These are phyloP conservation scores for Geophilus truncorum DNA, from an alignment of 2,888 invertebrate species.

Conservation along the genomic window DNA sequence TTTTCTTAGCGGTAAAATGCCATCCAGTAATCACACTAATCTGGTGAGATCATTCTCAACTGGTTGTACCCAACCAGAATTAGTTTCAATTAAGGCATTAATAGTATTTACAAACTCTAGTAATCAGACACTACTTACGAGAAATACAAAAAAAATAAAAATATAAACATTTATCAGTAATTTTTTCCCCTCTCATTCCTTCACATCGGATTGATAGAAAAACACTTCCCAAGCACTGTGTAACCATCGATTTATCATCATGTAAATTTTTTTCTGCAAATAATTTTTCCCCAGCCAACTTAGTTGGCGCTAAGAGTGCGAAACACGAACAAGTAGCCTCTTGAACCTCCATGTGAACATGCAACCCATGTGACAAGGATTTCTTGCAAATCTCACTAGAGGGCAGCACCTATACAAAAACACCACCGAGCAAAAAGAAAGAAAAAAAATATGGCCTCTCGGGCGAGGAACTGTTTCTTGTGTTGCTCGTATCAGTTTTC, in stretches of 20 bases:
- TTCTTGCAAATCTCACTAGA: conserved; percentile 11
- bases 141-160: not conserved
- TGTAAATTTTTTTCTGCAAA: not conserved
- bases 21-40: not conserved
- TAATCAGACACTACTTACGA: not conserved
- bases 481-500: not conserved
- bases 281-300: not conserved
- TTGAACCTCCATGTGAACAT: not conserved
- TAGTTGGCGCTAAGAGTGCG: not conserved
- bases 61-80: not conserved
- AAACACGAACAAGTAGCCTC: conserved; percentile 9
- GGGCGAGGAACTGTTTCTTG: not conserved
- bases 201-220: not conserved
- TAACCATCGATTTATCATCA: not conserved
- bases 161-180: not conserved
- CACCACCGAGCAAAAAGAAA: not conserved
- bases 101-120: not conserved
- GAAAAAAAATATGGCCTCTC: conserved; percentile 28
- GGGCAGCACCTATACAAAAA: conserved; percentile 21
- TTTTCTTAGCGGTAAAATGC: not conserved
- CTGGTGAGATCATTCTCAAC: not conserved
- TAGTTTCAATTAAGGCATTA: not conserved
- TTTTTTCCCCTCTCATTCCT: not conserved
- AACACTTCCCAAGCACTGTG: not conserved
- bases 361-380: conserved; percentile 6